Evolutionary conservation across 2,888 invertebrate genomes (phyloP).

Genomic region (Scaptomyza parva): DNA sequence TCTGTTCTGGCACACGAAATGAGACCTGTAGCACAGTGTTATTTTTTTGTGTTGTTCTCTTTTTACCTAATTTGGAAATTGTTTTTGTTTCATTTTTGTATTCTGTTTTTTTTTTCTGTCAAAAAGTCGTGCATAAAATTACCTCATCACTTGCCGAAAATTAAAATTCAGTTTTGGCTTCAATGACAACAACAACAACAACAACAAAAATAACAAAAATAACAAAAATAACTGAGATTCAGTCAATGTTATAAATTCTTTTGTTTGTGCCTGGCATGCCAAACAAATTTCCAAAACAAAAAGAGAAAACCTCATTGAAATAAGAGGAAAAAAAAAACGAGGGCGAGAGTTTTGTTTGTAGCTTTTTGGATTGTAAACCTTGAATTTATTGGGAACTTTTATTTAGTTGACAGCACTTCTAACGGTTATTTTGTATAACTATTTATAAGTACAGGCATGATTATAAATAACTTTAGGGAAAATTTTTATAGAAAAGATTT

Average conservation of each 20-base stretch:
- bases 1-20: slow-evolving; percentile 25
- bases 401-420: slow-evolving; percentile 46
- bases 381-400: slow-evolving; percentile 53
- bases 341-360: slow-evolving; percentile 30
- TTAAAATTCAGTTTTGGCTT: slow-evolving; percentile 70
- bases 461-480: slow-evolving; percentile 29
- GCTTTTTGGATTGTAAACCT: slow-evolving; percentile 40
- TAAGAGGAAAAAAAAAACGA: slow-evolving; percentile 4
- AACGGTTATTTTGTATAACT: slow-evolving; percentile 38
- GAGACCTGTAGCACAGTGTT: slow-evolving; percentile 43
- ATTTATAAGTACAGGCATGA: slow-evolving; percentile 12
- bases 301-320: slow-evolving; percentile 60
- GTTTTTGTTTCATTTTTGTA: slow-evolving; percentile 40
- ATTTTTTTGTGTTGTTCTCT: slow-evolving; percentile 6
- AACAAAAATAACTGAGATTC: no score
- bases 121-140: slow-evolving; percentile 71
- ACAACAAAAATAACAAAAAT: slow-evolving; percentile 4
- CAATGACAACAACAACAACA: slow-evolving; percentile 39
- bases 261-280: slow-evolving; percentile 72
- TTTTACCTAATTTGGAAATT: slow-evolving; percentile 49
- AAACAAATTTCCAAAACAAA: slow-evolving; percentile 68
- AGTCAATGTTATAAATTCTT: slow-evolving; percentile 78
- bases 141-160: slow-evolving; percentile 73
- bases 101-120: slow-evolving; percentile 37
- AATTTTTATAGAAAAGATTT: slow-evolving; percentile 16